phyloP scores from a whole-genome alignment of 2,797 vertebrate species.

The Helarctos malayanus region DNA sequence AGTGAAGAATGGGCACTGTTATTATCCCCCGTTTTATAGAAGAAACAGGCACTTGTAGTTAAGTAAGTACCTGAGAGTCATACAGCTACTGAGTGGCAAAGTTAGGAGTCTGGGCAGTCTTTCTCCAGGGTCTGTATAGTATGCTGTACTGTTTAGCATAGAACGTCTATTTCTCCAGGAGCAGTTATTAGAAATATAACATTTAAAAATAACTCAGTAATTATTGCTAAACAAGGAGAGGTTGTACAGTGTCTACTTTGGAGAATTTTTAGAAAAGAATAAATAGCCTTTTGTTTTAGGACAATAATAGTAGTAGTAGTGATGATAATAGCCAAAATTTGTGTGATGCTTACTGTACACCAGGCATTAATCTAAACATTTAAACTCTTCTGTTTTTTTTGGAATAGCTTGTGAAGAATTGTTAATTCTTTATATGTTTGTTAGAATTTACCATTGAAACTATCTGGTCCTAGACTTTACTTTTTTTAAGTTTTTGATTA shows the following conservation, averaged over 20 bases:
- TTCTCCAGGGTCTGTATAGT: not conserved
- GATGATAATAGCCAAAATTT: slow-evolving; percentile 17
- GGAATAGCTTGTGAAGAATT: not conserved
- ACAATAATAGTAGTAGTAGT: not conserved
- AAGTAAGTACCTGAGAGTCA: not conserved
- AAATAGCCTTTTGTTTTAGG: not conserved
- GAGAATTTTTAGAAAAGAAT: slow-evolving; percentile 17
- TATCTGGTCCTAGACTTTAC: not conserved
- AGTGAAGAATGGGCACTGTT: not conserved
- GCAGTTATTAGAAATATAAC: not conserved
- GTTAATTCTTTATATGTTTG: not conserved
- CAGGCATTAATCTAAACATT: not conserved
- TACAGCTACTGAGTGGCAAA: not conserved
- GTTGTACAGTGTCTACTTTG: not conserved
- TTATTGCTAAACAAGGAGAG: not conserved
- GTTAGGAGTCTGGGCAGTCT: not conserved
- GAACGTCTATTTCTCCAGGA: not conserved
- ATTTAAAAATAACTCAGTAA: slow-evolving; percentile 46
- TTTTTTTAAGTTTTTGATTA: slow-evolving; percentile 10
- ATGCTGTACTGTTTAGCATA: not conserved
- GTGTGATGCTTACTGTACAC: not conserved
- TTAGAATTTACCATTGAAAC: slow-evolving; percentile 24
- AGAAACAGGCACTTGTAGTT: slow-evolving; percentile 32
- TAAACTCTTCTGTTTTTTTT: not conserved
- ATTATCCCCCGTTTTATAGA: not conserved